Evolutionary conservation across 2,888 invertebrate genomes (phyloP), one percentile per base, ranked within the genome.

Genomic region (Salticus scenicus): DNA sequence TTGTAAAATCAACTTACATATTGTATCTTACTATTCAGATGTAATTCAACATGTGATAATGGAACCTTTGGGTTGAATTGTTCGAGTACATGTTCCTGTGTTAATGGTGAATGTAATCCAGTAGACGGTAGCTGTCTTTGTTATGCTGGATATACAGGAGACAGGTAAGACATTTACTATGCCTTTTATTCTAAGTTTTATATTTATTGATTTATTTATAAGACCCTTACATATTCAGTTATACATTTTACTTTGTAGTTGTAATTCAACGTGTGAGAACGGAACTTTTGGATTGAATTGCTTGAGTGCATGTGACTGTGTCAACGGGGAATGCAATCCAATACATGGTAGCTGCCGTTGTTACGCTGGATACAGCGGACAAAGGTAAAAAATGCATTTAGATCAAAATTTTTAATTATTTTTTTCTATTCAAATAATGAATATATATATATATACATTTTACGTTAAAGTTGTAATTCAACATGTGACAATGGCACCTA

Each of bases 91-190:
- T 37, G 69, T 14, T 12, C 17, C 24, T 69, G 33, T 33, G 24
- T 24, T 31, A 69, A 69, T 69, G 41, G 14, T 24, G 42, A 0
- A 30, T 70, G 70, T 28, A 41, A 28, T 27, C 41, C 1, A 14
- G 28, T 42, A 0, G 17, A 42, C n/a, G 67, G 66, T 41, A 41
- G 20, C 8, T 83, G 77, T 20, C 5, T 8, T 8, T 83, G 77
- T 5, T 14, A 10, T 8, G 57, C 83, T n/a, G 83, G 83, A 30
- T 83, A 77, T 8, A 10, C 17, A 24, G 77, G 83, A 27, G 66
- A 5, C 1, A 37, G 10, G 77, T 77, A 31, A 37, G 17, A 31
- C n/a, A n/a, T n/a, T 74, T 17, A 63, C 71, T n/a, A n/a, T n/a
- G n/a, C n/a, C n/a, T n/a, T n/a, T n/a, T n/a, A n/a, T n/a, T n/a